Evolutionary conservation across 2,797 vertebrate species (phyloP).

Genomic region (Centropyge bicolor): DNA sequence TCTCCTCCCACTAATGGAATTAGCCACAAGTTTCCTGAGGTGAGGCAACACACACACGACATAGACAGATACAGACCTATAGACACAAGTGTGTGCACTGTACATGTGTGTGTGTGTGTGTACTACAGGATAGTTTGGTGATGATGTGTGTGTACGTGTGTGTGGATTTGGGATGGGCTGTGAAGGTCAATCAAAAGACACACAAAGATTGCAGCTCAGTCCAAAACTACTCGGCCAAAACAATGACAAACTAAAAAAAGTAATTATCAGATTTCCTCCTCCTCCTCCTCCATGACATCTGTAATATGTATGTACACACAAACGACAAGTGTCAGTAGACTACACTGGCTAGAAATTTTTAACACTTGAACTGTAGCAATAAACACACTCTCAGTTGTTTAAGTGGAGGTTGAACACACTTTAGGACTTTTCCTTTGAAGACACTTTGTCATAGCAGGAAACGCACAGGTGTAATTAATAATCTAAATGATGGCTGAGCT

Average conservation of each 20-base stretch:
- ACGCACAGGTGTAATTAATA: neutral
- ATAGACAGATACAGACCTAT: conserved; percentile 19
- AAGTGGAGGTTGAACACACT: no score
- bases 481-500: no score
- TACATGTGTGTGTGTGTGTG: conserved; percentile 13
- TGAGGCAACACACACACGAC: conserved; percentile 86
- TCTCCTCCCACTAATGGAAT: conserved; percentile 95
- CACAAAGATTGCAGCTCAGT: conserved; percentile 23
- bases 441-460: neutral
- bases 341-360: no score
- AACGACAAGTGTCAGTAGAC: neutral
- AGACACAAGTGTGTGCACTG: conserved; percentile 38
- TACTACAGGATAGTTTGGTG: conserved; percentile 24
- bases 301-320: neutral
- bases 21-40: conserved; percentile 98
- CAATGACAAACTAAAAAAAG: conserved; percentile 22
- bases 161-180: conserved; percentile 27
- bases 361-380: neutral
- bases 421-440: neutral
- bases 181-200: conserved; percentile 67
- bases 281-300: neutral
- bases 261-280: neutral
- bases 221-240: conserved; percentile 41
- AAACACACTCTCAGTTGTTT: neutral
- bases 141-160: neutral